phyloP scores from a whole-genome alignment of 2,113 vertebrate genomes.

The Ailurus styani region DNA sequence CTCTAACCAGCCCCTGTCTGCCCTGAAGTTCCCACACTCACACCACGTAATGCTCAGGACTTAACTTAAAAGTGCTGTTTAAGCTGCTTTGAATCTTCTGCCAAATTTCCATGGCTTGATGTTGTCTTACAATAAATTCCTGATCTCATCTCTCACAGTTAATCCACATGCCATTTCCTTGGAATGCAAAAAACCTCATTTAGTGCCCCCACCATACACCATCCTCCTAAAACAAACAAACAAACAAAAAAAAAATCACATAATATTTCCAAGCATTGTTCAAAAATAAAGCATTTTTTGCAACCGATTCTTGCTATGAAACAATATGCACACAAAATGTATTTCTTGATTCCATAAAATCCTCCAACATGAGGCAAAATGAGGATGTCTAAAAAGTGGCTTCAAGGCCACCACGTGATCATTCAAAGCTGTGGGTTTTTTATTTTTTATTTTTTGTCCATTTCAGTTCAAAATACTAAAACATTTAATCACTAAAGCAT shows the following conservation, averaged over 20 bases:
- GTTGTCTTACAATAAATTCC: slow-evolving; percentile 94
- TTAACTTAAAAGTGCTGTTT: slow-evolving; percentile 88
- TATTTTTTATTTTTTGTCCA: slow-evolving; percentile 81
- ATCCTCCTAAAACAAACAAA: slow-evolving; percentile 87
- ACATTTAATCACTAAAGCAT: slow-evolving; percentile 91
- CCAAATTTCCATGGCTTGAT: slow-evolving; percentile 97
- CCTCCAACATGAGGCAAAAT: slow-evolving; percentile 87
- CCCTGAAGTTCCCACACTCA: slow-evolving; percentile 81
- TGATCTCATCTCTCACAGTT: slow-evolving; percentile 85
- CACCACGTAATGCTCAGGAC: slow-evolving; percentile 84
- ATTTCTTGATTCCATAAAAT: slow-evolving; percentile 89
- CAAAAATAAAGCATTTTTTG: slow-evolving; percentile 93
- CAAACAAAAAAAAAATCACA: slow-evolving; percentile 80
- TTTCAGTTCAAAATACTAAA: slow-evolving; percentile 91
- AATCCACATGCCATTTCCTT: slow-evolving; percentile 89
- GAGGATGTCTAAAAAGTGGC: slow-evolving; percentile 85
- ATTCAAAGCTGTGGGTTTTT: slow-evolving; percentile 81
- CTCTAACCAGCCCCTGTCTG: slow-evolving; percentile 83
- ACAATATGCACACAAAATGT: slow-evolving; percentile 93
- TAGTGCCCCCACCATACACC: slow-evolving; percentile 92
- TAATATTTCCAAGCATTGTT: slow-evolving; percentile 93
- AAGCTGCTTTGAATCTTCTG: slow-evolving; percentile 92
- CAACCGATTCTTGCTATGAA: slow-evolving; percentile 93
- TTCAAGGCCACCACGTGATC: slow-evolving; percentile 81
- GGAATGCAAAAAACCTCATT: slow-evolving; percentile 91